phyloP scores from a whole-genome alignment of 2,113 vertebrate species.

The Tinamus guttatus region DNA sequence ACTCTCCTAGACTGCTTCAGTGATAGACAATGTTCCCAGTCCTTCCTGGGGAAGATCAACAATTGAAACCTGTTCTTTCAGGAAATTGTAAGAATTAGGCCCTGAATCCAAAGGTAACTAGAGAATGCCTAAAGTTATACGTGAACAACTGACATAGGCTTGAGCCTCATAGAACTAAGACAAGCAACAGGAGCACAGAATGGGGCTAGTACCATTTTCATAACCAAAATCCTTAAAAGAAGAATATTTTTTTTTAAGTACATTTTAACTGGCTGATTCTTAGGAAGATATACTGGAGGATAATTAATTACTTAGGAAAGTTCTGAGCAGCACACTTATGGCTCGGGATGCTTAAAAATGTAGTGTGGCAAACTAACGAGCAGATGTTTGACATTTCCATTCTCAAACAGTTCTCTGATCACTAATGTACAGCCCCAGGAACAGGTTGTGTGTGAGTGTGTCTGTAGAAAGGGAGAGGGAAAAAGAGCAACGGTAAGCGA shows the following conservation, averaged over 20 bases:
- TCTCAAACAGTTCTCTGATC: not conserved
- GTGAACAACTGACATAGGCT: not conserved
- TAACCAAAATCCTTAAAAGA: not conserved
- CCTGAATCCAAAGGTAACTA: not conserved
- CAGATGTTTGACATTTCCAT: slow-evolving; percentile 18
- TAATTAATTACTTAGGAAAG: not conserved
- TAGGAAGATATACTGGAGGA: not conserved
- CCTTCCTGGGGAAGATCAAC: not conserved
- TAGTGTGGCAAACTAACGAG: not conserved
- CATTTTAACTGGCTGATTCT: not conserved
- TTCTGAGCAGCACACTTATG: not conserved
- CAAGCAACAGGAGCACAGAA: not conserved
- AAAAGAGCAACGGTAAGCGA: not conserved
- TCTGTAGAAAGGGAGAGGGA: rapidly evolving
- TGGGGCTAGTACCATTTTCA: not conserved
- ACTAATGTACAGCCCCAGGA: not conserved
- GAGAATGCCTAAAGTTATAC: not conserved
- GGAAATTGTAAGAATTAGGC: not conserved
- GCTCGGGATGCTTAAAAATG: not conserved
- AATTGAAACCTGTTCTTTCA: not conserved
- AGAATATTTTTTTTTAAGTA: not conserved
- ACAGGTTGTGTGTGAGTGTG: not conserved
- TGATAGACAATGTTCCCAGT: not conserved
- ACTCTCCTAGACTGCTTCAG: not conserved
- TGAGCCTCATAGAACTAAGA: not conserved